Evolutionary conservation across 2,113 vertebrate species (phyloP).

Genomic region (Aphyosemion australe): DNA sequence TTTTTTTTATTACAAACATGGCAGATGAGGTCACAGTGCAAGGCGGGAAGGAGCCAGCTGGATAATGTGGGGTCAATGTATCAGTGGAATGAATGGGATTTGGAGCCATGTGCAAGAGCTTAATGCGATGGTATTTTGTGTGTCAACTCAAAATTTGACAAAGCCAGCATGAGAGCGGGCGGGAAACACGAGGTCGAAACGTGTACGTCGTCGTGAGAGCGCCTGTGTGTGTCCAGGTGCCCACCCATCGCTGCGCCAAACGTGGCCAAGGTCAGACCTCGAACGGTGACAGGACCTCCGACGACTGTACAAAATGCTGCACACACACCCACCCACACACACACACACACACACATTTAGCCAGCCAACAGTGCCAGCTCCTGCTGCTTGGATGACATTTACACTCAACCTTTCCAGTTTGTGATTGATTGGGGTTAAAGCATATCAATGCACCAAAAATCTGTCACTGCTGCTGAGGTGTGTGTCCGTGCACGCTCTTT

Average conservation of each 20-base stretch:
- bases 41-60: constrained; percentile 48
- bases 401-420: constrained; percentile 71
- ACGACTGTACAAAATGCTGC: constrained; percentile 48
- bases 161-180: constrained; percentile 49
- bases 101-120: constrained; percentile 74
- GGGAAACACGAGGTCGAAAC: constrained; percentile 31
- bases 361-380: constrained; percentile 65
- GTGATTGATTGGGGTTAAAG: constrained; percentile 76
- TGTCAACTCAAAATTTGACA: constrained; percentile 69
- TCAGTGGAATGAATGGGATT: constrained; percentile 75
- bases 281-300: constrained; percentile 56
- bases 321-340: constrained; percentile 24
- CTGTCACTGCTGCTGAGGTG: constrained; percentile 52
- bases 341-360: constrained; percentile 37
- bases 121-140: constrained; percentile 70
- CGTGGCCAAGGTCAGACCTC: constrained; percentile 63
- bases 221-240: constrained; percentile 57
- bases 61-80: constrained; percentile 71
- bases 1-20: constrained; percentile 64
- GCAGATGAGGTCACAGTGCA: constrained; percentile 68
- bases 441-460: constrained; percentile 65
- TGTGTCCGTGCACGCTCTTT: constrained; percentile 2
- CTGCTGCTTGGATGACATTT: constrained; percentile 74
- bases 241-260: constrained; percentile 59
- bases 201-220: constrained; percentile 22